Base-by-base conservation (phyloP, 1,140 invertebrate genomes). In the Pogonomyrmex barbatus region DNA sequence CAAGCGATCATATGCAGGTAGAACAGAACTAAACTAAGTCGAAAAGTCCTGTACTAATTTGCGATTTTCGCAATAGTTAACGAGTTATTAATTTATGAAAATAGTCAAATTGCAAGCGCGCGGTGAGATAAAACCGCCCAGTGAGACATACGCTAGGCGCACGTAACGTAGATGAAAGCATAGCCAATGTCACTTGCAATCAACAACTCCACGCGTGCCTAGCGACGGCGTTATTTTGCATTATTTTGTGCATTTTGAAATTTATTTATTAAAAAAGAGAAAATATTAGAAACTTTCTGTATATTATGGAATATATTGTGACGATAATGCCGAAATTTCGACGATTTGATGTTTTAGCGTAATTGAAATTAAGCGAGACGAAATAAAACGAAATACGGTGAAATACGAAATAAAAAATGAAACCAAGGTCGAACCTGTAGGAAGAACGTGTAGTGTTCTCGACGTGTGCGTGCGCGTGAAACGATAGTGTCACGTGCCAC, bases 381-480 rank as follows among this genome's bases (percentile, higher is more conserved):
- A 63, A 50, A 50, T 2, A 47, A 52, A 33, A 52, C 30, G 17
- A 6, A 30, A 24, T 24, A 24, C 24, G 24, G 24, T 24, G 24
- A 62, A 63, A 45, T 1, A 12, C 33, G 58, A 65, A 81, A 56
- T 56, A 77, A 77, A 77, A 77, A 86, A 90, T 63, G 70, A 89
- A 91, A 96, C 94, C 87, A 86, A 94, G 56, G 94, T 94, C 93
- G 95, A 95, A 95, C 95, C 93, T 94, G 94, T 94, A 93, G 90
- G 88, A 94, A 94, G 91, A 93, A 92, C 85, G 91, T 92, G 90
- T 90, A 93, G 94, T 94, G 94, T 89, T 89, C 93, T 93, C 89
- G 90, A 89, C 82, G 86, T 84, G 85, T 91, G 90, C 85, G 85
- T 83, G 73, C 85, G 70, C 84, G 83, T 76, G 88, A 86, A 58